Evolutionary conservation across 2,888 invertebrate species (phyloP), one percentile per base, ranked within the genome.

Genomic region (Drosophila niveifrons): DNA sequence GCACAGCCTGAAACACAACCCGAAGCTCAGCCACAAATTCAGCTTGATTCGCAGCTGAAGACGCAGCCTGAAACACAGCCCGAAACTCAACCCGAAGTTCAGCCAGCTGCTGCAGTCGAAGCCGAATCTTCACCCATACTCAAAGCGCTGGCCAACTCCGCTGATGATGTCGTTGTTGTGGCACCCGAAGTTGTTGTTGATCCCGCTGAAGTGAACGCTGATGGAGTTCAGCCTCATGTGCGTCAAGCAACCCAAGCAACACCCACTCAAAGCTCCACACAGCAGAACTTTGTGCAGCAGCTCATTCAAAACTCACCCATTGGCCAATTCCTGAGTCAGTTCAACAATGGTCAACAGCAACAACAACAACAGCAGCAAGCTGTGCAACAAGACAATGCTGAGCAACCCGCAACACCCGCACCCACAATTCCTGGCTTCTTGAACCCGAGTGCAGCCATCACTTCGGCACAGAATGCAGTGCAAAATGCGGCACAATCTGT

Each of bases 241-340:
- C 90, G 91, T n/a, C 91, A 91, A 47, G 90, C 80, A 7, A 91
- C 91, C 3, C 90, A 86, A 36, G 85, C 90, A 44, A 90, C 91
- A 3, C 90, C 91, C 56, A 80, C 86, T 8, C 89, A 85, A 50
- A 73, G 75, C 18, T 79, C 82, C 9, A 88, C 90, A 0, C 90
- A 82, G 52, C 84, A 81, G 55, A 90, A 90, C 75, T 89, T 91
- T 65, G 84, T 91, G 15, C 91, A 91, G 67, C 91, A 90, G 29
- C 63, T 91, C n/a, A 88, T 91, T 43, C 91, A 91, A 56, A 91
- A 90, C 29, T 88, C 90, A 0, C 91, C 91, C 2, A 80, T 91
- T 29, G 91, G 91, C 1, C 90, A 90, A 39, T 85, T 91, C 28
- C 78, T 91, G 10, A 91, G 82, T 34, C 90, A 90, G 66, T 77